phyloP scores from a whole-genome alignment of 2,113 vertebrate species.

The Poecile atricapillus region DNA sequence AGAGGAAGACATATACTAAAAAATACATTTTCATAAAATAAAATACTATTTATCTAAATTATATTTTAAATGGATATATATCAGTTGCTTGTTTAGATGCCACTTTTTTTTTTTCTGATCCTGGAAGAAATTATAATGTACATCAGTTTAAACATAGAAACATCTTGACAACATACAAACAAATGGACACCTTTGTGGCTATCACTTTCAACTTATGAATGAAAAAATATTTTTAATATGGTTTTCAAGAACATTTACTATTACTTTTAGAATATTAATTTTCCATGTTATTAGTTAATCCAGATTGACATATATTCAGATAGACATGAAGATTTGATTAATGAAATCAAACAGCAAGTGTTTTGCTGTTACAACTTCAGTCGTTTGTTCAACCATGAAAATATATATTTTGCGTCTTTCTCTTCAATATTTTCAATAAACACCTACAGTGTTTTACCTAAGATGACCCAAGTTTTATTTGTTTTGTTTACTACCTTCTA shows the following conservation, averaged over 20 bases:
- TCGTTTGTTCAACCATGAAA: not conserved
- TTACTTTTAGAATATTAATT: not conserved
- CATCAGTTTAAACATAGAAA: not conserved
- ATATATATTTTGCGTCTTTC: not conserved
- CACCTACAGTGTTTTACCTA: not conserved
- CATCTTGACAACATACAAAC: not conserved
- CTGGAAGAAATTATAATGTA: not conserved
- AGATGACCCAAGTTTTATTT: not conserved
- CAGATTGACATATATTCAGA: not conserved
- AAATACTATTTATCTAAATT: not conserved
- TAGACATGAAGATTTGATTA: not conserved
- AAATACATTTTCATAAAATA: not conserved
- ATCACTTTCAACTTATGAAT: not conserved
- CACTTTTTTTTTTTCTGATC: not conserved
- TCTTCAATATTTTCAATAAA: conserved; percentile 33
- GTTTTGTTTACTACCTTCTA: not conserved
- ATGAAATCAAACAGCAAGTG: not conserved
- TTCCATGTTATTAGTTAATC: not conserved
- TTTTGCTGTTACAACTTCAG: not conserved
- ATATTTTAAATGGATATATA: not conserved
- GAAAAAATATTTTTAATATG: not conserved
- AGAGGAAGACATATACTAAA: not conserved
- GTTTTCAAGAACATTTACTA: not conserved
- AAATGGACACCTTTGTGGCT: fast-evolving
- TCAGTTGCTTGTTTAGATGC: not conserved